Conservation (phyloP, 2,888 invertebrate species). For the Agrochola litura region DNA sequence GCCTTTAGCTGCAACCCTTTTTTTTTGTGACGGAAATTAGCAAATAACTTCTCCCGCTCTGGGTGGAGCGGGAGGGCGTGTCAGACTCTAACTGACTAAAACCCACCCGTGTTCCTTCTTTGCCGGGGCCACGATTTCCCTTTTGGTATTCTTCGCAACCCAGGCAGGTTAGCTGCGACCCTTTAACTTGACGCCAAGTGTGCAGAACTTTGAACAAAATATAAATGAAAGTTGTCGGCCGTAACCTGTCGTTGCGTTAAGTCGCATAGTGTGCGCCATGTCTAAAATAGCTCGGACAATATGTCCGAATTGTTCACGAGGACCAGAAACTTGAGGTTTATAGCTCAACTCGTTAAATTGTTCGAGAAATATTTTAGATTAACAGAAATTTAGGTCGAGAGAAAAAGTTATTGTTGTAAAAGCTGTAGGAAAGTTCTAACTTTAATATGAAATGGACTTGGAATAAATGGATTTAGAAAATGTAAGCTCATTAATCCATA, state of each 20-base stretch:
- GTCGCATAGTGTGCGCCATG: background rate
- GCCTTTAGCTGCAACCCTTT: too few relatives aligned
- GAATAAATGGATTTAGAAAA: background rate
- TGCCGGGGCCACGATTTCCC: too few relatives aligned
- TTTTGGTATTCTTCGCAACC: too few relatives aligned
- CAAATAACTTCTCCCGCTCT: too few relatives aligned
- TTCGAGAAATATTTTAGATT: constrained; percentile 40
- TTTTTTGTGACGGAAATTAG: too few relatives aligned
- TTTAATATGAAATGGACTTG: background rate
- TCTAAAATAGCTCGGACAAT: constrained; percentile 36
- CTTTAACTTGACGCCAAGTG: background rate
- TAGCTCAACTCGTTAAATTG: constrained; percentile 39
- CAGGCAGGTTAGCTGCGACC: too few relatives aligned
- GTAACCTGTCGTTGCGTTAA: background rate
- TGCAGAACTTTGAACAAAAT: background rate
- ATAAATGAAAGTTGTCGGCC: background rate
- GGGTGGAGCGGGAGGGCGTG: too few relatives aligned
- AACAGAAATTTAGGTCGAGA: constrained; percentile 30
- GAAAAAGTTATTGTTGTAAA: constrained; percentile 17
- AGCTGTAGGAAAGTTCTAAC: background rate
- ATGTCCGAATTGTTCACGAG: constrained; percentile 38
- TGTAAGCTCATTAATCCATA: background rate
- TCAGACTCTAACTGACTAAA: too few relatives aligned
- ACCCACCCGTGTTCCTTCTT: too few relatives aligned
- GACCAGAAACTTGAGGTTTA: constrained; percentile 45